Evolutionary conservation across 2,888 invertebrate genomes (phyloP).

Genomic region (Rhopalosiphum nymphaeae): DNA sequence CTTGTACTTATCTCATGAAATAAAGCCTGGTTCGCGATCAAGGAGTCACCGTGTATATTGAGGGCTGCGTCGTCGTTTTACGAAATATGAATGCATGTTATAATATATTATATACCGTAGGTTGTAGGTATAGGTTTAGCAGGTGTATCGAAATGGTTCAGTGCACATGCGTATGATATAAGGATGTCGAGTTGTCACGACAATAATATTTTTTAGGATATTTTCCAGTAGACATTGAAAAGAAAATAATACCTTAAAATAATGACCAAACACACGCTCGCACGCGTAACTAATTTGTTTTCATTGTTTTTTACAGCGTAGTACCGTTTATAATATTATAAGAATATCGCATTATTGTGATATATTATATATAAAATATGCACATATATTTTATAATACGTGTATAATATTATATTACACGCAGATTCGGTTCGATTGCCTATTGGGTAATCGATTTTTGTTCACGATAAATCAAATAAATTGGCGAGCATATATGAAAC

Average conservation of each 20-base stretch:
- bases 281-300: slow-evolving; percentile 10
- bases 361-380: background rate
- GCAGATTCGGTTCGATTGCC: background rate
- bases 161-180: background rate
- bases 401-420: background rate
- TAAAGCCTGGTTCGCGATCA: background rate
- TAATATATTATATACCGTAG: background rate
- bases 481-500: background rate
- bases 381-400: background rate
- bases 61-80: background rate
- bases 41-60: background rate
- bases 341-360: background rate
- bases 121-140: background rate
- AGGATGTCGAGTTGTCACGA: background rate
- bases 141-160: background rate
- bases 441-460: background rate
- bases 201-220: background rate
- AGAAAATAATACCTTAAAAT: background rate
- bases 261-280: background rate
- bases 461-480: slow-evolving; percentile 31
- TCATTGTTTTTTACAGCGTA: background rate
- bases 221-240: background rate
- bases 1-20: background rate
- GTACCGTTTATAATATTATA: slow-evolving; percentile 5
- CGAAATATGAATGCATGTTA: background rate